Evolutionary conservation across 2,113 vertebrate species (phyloP).

Genomic region (Oryzias celebensis): DNA sequence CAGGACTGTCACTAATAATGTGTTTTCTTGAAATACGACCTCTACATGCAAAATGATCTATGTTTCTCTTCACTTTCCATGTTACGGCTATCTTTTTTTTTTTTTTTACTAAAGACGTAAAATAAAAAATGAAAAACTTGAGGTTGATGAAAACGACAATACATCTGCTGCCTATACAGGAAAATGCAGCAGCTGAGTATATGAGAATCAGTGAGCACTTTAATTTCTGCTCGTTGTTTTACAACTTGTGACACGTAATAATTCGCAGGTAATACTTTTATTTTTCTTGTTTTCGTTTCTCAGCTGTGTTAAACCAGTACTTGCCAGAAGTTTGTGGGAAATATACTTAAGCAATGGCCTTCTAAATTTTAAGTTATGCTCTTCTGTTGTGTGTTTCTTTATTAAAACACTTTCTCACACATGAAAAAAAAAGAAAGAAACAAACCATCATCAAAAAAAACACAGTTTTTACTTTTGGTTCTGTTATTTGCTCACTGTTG

Average conservation of each 20-base stretch:
- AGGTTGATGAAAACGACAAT: neutral
- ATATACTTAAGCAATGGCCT: neutral
- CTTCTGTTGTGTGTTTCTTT: too few relatives aligned
- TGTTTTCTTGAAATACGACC: neutral
- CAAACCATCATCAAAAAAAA: too few relatives aligned
- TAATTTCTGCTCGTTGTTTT: neutral
- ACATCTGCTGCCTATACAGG: conserved; percentile 34
- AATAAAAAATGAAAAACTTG: neutral
- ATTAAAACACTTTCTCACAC: too few relatives aligned
- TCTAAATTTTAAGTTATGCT: too few relatives aligned
- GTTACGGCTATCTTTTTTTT: neutral
- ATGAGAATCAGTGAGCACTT: neutral
- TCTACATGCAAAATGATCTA: neutral
- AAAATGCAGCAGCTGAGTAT: conserved; percentile 18
- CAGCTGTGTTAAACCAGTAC: neutral
- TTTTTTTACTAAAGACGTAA: neutral
- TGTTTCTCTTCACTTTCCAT: neutral
- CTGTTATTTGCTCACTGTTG: too few relatives aligned
- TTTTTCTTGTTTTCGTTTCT: neutral
- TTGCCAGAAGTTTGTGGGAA: neutral
- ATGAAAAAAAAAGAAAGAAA: too few relatives aligned
- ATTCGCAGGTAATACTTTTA: neutral
- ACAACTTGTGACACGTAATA: neutral
- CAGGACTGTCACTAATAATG: neutral
- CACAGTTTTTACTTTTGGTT: too few relatives aligned